Conservation (phyloP, 2,888 invertebrate genomes). For the Tholera decimalis region DNA sequence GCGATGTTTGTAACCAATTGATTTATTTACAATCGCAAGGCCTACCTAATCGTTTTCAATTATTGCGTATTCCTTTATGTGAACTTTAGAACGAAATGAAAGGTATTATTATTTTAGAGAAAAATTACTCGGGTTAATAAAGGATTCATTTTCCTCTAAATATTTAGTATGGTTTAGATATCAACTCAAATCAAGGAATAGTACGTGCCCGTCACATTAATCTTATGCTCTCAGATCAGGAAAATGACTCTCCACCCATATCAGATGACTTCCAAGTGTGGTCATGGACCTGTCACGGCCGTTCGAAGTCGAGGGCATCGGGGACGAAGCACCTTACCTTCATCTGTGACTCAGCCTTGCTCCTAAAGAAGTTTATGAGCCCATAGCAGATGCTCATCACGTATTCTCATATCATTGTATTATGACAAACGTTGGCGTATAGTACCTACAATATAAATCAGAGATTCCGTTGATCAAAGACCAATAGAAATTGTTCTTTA, state of each 20-base stretch:
- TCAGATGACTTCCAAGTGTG: conserved; percentile 67
- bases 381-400: conserved; percentile 69
- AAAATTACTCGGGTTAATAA: conserved; percentile 13
- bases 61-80: conserved; percentile 20
- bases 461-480: conserved; percentile 1
- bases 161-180: conserved; percentile 16
- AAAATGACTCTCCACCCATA: conserved; percentile 67
- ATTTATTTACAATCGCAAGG: conserved; percentile 40
- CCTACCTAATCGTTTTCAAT: conserved; percentile 9
- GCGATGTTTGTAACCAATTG: conserved; percentile 43
- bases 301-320: conserved; percentile 77
- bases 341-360: conserved; percentile 73
- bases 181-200: conserved; percentile 23
- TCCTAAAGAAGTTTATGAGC: conserved; percentile 67
- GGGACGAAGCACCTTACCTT: conserved; percentile 65
- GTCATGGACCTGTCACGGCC: conserved; percentile 77
- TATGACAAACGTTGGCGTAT: conserved; percentile 27
- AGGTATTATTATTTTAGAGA: conserved; percentile 1
- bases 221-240: conserved; percentile 65
- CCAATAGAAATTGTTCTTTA: not conserved
- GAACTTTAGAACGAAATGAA: conserved; percentile 11
- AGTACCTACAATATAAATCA: not conserved
- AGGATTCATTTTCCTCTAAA: conserved; percentile 25
- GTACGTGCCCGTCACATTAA: conserved; percentile 35
- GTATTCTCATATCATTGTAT: conserved; percentile 61